Base-by-base conservation (phyloP, 2,113 vertebrate genomes). In the Chaetodon trifascialis region DNA sequence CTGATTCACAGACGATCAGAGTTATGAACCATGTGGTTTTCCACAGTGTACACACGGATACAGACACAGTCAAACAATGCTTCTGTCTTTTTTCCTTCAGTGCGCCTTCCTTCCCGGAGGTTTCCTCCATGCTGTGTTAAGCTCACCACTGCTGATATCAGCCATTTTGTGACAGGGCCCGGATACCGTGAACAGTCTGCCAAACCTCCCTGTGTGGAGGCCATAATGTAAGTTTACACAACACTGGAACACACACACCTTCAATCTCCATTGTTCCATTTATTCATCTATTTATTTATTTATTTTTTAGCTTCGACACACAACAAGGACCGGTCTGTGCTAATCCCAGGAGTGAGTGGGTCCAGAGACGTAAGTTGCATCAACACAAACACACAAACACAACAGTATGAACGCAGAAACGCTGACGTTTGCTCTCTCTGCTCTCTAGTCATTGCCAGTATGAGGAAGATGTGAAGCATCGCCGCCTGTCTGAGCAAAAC, bases 191-290 rank as follows among this genome's bases (percentile, higher is more conserved):
- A 38, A 21, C 54, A 9, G 8, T 0, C 7, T 11, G 9, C 30
- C 7, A 0, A 0, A 0, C 0, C 0, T 1, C 44, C 1, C 11
- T 72, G 84, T 59, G 58, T 79, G 55, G 1, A 70, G 1, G 84
- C 84, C 2, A 2, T 86, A 0, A 51, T 86, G 84, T 86, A 76
- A 70, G 84, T 68, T 11, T 16, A 15, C 14, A n/a, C 54, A 30
- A 17, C 16, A 52, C 65, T 11, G 21, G 2, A 25, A 52, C 11
- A 54, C 0, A 54, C 10, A 72, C 10, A 52, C 4, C 25, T 0
- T 12, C 0, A n/a, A 21, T 14, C 56, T 46, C 2, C 0, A 15
- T 15, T 15, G 10, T 25, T 25, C 23, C n/a, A 0, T 11, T 34
- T 42, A 7, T n/a, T 56, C 0, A 54, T n/a, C 9, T 54, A n/a